Percentiles rank a stretch among this genome's conserved stretches.
phyloP scores from a whole-genome alignment of 2,797 vertebrate species.

The Buceros bicornis region DNA sequence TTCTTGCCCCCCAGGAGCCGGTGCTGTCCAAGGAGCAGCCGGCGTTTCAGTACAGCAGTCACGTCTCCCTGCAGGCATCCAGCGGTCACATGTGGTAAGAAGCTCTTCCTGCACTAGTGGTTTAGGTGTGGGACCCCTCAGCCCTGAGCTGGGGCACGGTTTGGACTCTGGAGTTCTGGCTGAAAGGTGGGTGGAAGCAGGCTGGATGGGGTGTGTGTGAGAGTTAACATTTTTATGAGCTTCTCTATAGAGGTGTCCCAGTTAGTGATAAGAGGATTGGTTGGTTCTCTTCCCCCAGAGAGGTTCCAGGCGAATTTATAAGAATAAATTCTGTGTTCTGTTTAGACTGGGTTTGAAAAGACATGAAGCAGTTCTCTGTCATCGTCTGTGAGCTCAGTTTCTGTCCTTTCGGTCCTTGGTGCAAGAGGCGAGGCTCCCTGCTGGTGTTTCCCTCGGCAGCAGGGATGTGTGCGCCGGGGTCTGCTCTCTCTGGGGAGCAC shows the following conservation, averaged over 20 bases:
- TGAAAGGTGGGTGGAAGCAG: not conserved
- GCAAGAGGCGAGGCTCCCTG: not conserved
- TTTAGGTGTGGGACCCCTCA: not conserved
- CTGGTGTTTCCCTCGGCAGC: not conserved
- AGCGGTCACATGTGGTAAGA: conserved; percentile 98
- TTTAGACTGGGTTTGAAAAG: not conserved
- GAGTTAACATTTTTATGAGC: not conserved
- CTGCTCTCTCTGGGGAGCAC: not conserved
- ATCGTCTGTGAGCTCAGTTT: not conserved
- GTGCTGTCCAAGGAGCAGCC: conserved; percentile 98
- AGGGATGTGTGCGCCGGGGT: not conserved
- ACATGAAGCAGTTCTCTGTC: not conserved
- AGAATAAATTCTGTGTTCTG: not conserved
- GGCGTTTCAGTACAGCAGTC: conserved; percentile 98
- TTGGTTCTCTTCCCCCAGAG: not conserved
- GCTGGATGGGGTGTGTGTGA: not conserved
- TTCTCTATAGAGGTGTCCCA: not conserved
- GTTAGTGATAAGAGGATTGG: not conserved
- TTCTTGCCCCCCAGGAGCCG: conserved; percentile 87
- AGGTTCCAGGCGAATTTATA: not conserved
- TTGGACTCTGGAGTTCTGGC: not conserved
- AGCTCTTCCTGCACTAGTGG: not conserved
- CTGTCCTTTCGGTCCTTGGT: not conserved
- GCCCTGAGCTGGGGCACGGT: not conserved
- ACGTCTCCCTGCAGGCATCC: conserved; percentile 96